Percentiles rank a stretch among this genome's conserved stretches.
Conservation (phyloP, 2,888 invertebrate species). For the Linnaemya tessellans region DNA sequence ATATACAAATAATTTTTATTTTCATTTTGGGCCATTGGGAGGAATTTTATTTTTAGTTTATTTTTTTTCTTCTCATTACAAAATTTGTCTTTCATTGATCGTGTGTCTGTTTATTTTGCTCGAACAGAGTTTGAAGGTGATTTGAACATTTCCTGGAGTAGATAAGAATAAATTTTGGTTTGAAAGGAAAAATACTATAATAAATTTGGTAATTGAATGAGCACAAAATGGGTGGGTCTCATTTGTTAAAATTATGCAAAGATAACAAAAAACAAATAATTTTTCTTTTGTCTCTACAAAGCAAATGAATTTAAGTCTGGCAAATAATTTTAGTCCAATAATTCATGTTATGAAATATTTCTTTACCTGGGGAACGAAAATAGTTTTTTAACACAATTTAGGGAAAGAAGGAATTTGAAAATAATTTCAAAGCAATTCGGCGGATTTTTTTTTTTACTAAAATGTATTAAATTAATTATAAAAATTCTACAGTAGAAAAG, state of each 20-base stretch:
- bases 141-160: conserved; percentile 78
- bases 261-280: background rate
- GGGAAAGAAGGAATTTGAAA: too few species aligned
- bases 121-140: conserved; percentile 59
- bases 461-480: too few species aligned
- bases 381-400: too few species aligned
- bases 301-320: background rate
- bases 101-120: conserved; percentile 15
- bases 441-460: too few species aligned
- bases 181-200: conserved; percentile 52
- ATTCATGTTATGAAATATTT: background rate
- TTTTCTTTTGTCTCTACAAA: background rate
- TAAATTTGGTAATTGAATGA: conserved; percentile 60
- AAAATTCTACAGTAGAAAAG: too few species aligned
- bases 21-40: conserved; percentile 4
- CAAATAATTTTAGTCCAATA: background rate
- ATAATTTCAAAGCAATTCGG: too few species aligned
- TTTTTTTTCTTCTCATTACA: background rate
- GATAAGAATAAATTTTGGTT: conserved; percentile 76
- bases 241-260: conserved; percentile 38
- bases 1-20: background rate
- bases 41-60: conserved; percentile 31
- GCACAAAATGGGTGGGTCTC: conserved; percentile 55
- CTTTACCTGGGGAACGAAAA: too few species aligned
- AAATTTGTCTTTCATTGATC: conserved; percentile 16